Conservation (phyloP, 2,113 vertebrate genomes). For the Neotragus moschatus region DNA sequence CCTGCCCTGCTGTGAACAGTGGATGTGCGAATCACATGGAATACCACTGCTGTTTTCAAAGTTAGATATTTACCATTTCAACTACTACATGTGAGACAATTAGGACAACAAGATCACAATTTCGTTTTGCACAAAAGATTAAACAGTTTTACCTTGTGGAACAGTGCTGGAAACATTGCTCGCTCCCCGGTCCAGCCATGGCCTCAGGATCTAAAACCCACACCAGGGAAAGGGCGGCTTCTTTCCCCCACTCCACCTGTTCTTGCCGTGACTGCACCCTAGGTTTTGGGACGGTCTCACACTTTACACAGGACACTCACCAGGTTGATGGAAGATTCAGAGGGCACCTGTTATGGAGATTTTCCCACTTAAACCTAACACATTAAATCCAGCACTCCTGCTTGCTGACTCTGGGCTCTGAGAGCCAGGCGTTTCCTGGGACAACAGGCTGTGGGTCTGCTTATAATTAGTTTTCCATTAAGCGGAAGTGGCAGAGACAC, state of each 20-base stretch:
- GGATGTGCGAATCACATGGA: background rate
- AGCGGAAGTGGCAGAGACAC: conserved; percentile 31
- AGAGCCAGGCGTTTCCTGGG: conserved; percentile 38
- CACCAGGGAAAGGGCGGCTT: background rate
- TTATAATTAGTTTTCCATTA: conserved; percentile 58
- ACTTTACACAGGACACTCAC: background rate
- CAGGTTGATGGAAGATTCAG: background rate
- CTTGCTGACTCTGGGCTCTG: conserved; percentile 46
- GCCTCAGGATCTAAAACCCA: background rate
- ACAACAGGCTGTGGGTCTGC: conserved; percentile 47
- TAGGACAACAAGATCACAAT: background rate
- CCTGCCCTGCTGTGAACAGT: background rate
- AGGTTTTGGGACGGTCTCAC: background rate
- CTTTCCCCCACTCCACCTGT: background rate
- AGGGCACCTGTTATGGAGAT: background rate
- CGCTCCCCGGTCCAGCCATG: background rate
- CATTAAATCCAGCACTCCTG: conserved; percentile 45
- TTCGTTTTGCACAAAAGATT: conserved; percentile 23
- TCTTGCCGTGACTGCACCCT: background rate
- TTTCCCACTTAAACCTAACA: conserved; percentile 26
- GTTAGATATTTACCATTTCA: conserved; percentile 29
- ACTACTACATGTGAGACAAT: background rate
- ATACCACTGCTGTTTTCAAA: background rate
- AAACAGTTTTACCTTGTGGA: background rate
- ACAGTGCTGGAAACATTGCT: background rate